phyloP scores from a whole-genome alignment of 1,140 invertebrate genomes.

The Penaeus japonicus region DNA sequence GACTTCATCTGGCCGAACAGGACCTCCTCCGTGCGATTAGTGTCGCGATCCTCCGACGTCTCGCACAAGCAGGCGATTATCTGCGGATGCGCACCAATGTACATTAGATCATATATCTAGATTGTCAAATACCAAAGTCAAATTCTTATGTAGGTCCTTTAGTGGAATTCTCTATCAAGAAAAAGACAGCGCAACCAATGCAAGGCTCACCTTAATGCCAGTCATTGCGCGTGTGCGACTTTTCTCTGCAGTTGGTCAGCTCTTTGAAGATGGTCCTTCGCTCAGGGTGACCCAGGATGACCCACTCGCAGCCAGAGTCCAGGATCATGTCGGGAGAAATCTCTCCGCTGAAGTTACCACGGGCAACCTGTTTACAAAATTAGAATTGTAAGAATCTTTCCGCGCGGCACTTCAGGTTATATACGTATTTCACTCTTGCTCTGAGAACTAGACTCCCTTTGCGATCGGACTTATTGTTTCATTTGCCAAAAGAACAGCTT shows the following conservation, averaged over 20 bases:
- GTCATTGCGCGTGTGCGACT: constrained; percentile 61
- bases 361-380: constrained; percentile 71
- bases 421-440: neutral
- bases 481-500: neutral
- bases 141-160: neutral
- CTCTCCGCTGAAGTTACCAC: constrained; percentile 94
- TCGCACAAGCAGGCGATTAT: constrained; percentile 44
- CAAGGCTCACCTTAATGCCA: constrained; percentile 27
- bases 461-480: neutral
- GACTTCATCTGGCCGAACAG: constrained; percentile 60
- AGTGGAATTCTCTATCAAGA: no score
- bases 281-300: constrained; percentile 98
- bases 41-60: constrained; percentile 17
- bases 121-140: no score
- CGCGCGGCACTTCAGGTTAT: no score
- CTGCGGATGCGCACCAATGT: neutral
- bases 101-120: neutral
- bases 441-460: neutral
- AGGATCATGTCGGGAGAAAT: constrained; percentile 88
- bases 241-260: constrained; percentile 74
- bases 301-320: constrained; percentile 91
- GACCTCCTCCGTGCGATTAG: constrained; percentile 4
- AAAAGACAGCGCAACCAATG: no score
- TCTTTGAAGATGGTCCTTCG: constrained; percentile 95
- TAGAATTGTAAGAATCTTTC: constrained; percentile 67